Evolutionary conservation across 2,888 invertebrate genomes (phyloP).

Genomic region (Taenaris catops): DNA sequence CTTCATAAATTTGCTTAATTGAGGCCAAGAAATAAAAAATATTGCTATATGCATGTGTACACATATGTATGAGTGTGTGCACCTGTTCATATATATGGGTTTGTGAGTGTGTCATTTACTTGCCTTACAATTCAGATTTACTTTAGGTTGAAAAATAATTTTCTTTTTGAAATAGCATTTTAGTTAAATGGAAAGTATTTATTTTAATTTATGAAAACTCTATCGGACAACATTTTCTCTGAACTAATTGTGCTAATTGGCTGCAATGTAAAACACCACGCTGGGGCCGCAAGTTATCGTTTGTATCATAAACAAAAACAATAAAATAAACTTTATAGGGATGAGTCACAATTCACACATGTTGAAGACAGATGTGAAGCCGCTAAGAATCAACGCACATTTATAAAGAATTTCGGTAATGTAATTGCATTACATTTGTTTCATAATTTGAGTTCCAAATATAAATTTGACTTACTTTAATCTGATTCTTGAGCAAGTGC

Average conservation of each 20-base stretch:
- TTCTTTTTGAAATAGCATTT: no score
- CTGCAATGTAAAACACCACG: slow-evolving; percentile 23
- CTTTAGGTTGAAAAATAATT: no score
- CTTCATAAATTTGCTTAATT: no score
- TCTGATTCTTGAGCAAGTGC: slow-evolving; percentile 20
- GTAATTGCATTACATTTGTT: slow-evolving; percentile 6
- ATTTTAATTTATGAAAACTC: no score
- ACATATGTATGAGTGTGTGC: no score
- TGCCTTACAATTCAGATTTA: no score
- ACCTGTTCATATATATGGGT: no score
- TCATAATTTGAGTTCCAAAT: slow-evolving; percentile 7
- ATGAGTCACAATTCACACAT: slow-evolving; percentile 24
- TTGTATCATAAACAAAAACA: slow-evolving; percentile 34
- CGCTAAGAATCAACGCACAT: slow-evolving; percentile 1
- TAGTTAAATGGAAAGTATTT: no score
- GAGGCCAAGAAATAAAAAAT: no score
- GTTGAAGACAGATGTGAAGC: slow-evolving; percentile 24
- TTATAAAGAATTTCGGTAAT: slow-evolving; percentile 12
- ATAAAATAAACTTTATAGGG: slow-evolving; percentile 28
- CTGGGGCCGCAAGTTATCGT: slow-evolving; percentile 25
- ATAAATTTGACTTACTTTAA: slow-evolving; percentile 27
- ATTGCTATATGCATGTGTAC: no score
- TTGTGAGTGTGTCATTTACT: no score
- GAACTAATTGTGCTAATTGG: slow-evolving; percentile 15
- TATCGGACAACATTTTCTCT: background rate